Base-by-base conservation (phyloP, 2,888 invertebrate genomes). In the Rhamphomyia laevipes region DNA sequence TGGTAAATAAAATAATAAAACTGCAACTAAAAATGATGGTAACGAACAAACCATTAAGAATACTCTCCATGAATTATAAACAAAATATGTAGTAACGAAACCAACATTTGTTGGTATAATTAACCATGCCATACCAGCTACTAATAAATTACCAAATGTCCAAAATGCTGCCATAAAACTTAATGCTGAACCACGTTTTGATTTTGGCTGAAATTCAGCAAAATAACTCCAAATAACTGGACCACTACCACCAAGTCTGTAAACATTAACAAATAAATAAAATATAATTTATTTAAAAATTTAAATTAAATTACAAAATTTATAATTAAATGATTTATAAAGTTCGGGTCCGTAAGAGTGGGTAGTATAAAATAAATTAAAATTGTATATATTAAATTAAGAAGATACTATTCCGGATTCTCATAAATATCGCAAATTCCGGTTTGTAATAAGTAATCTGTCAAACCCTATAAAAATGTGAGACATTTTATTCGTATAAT, bases 221-320 rank as follows among this genome's bases (percentile, higher is more conserved):
- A 90, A 93, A 72, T 93, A 93, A 18, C 92, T 88, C 88, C 92
- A 93, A 70, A 93, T 89, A 56, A 93, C 91, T 51, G 93, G 93
- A 66, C 92, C 68, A 51, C 68, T 68, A 51, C 68, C 68, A 52
- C 68, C 68, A 54, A 69, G 64, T 12, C 69, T 69, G 53, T 9
- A 59, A 54, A 38, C 13, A 30, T 30, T 6, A 6, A 30, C 30
- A 47, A 46, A 23, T 4, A 6, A 38, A 31, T n/a, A n/a, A n/a
- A n/a, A n/a, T n/a, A n/a, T n/a, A n/a, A n/a, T n/a, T n/a, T n/a
- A n/a, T n/a, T n/a, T n/a, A n/a, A n/a, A n/a, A n/a, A n/a, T n/a
- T n/a, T n/a, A n/a, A n/a, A n/a, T n/a, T n/a, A n/a, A n/a, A n/a
- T n/a, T n/a, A n/a, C n/a, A n/a, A n/a, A n/a, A n/a, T n/a, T n/a